Evolutionary conservation across 2,797 vertebrate species (phyloP), one percentile per base, ranked within the genome.

Genomic region (Helarctos malayanus): DNA sequence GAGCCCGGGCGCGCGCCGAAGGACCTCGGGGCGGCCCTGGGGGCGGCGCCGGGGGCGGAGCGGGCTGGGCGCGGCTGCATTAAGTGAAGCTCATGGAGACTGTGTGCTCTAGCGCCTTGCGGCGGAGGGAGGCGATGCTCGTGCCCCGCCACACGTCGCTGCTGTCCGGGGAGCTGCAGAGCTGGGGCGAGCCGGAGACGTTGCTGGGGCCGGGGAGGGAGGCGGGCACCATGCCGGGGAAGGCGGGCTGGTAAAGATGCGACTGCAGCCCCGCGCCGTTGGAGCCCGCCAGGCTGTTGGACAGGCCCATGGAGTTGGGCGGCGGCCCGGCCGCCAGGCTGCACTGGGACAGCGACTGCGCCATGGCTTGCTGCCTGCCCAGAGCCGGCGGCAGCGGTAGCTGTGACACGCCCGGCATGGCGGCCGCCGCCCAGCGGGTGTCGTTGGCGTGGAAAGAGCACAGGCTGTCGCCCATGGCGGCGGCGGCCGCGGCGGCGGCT

Each of bases 1-100:
- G 86, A 71, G 18, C 57, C 95, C 47, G 65, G 65, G 54, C 75
- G 69, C 93, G 87, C 84, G 88, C 89, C 21, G 29, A 1, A 10
- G 95, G 88, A 75, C 92, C 93, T 97, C 85, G 61, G 96, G 93
- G 98, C 97, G 91, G 90, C 52, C n/a, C 98, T 75, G 98, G 76
- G 96, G 86, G 49, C 61, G 84, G 79, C 13, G 63, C 96, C 35
- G 75, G 95, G 23, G 91, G 91, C 45, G 89, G 35, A 13, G 97
- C 59, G 56, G 87, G 93, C 93, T 47, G 57, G 35, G 79, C 81
- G 75, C 94, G 10, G 96, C 95, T 80, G 97, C 98, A 99, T 99
- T 99, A 99, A 98, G 99, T 99, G 99, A 99, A 99, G 98, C 99
- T 99, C 99, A 99, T 99, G 98, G 99, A 99, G 97, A 99, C 99